Base-by-base conservation (phyloP, 2,797 vertebrate genomes). In the Danio jaintianensis region DNA sequence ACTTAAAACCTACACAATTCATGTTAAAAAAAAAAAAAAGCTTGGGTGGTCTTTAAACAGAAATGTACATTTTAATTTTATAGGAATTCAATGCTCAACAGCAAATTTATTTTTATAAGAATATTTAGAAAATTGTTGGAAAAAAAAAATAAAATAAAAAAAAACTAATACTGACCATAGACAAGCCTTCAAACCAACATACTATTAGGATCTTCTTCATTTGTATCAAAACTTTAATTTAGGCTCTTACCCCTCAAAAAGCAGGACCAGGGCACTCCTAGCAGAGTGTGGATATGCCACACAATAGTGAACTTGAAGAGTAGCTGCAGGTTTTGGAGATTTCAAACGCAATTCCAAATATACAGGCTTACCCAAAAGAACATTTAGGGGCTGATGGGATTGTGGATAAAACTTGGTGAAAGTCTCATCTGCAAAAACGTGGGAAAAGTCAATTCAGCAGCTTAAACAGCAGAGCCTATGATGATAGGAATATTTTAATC, bases 271-370 rank as follows among this genome's bases (percentile, higher is more conserved):
- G 0, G 89, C 93, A 16, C 88, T 93, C 16, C 12, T 89, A 12
- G 91, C 92, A 4, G 90, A 92, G 0, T 87, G 89, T n/a, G 94
- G 91, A 66, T 92, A 94, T 29, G 94, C 93, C 1, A 94, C 29
- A 81, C 94, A 95, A 84, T 95, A 94, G 53, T 94, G 91, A 10
- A 95, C 91, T 0, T 93, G 68, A 48, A 95, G 69, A 0, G 87
- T 87, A 0, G 90, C 91, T 0, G 86, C 16, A 29, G 89, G 83
- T 48, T 80, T 83, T 1, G 83, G 85, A 43, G 91, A 83, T 7
- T 48, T 80, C 20, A 94, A 52, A 2, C 13, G 20, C 16, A 94
- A 75, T 4, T 95, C 92, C 40, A 95, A 88, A 77, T 91, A 91
- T 6, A 95, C 85, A 1, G 88, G 86, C 1, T 78, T 91, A 10